A percentile compares a stretch with the other conserved stretches of the same genome.
Conservation (phyloP, 2,113 vertebrate genomes). For the Oriolus oriolus region DNA sequence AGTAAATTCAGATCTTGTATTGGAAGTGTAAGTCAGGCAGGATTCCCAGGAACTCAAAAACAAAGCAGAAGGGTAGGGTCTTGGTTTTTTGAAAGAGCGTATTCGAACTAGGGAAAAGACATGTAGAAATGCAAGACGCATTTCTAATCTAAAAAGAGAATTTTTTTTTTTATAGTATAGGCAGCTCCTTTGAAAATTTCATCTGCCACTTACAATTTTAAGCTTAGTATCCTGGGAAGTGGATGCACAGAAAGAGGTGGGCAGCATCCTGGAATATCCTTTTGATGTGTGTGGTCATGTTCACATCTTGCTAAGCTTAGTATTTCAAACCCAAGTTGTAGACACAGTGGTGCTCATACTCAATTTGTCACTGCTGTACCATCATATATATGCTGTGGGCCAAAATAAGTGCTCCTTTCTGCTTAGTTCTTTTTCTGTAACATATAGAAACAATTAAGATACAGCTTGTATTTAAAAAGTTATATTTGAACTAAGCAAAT, state of each 20-base stretch:
- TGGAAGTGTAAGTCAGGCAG: neutral
- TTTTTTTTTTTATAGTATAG: neutral
- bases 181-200: neutral
- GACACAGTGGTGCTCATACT: neutral
- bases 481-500: neutral
- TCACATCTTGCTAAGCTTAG: neutral
- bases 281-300: conserved; percentile 1
- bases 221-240: neutral
- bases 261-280: neutral
- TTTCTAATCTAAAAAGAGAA: neutral
- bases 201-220: neutral
- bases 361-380: neutral
- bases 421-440: neutral
- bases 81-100: neutral
- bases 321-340: neutral
- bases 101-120: neutral
- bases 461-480: neutral
- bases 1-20: neutral
- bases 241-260: neutral
- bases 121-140: neutral
- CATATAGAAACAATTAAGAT: neutral
- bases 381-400: neutral
- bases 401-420: neutral
- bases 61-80: neutral
- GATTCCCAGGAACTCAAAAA: neutral